Evolutionary conservation across 1,140 invertebrate genomes (phyloP), one percentile per base, ranked within the genome.

Genomic region (Venustaconcha ellipsiformis): DNA sequence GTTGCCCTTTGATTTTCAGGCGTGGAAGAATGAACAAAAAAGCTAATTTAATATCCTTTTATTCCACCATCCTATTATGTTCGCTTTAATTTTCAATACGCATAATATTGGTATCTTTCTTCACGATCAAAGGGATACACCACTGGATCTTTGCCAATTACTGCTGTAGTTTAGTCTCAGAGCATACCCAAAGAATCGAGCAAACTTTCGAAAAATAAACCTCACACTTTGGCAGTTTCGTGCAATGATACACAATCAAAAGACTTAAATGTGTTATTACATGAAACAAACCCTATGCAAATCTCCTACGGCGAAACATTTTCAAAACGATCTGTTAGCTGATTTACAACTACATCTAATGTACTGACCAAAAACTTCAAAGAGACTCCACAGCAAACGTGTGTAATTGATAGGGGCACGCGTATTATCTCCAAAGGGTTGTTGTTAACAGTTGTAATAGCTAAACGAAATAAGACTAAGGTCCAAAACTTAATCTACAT

Each of bases 401-500:
- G 78, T 83, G 82, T 83, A 83, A 83, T 81, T 83, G 81, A 83
- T 81, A 83, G 68, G 77, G 79, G 78, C 74, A 79, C 76, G 72
- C 64, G 75, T 78, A 81, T 81, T 81, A 79, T 77, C 77, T 79
- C 70, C 74, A 76, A 78, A 77, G 75, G 12, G 23, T 72, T 72
- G 23, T 72, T 59, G 26, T 14, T 62, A 71, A 26, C 4, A 11
- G 64, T 66, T 17, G 12, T 23, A 20, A 20, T 66, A 23, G 20
- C n/a, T 17, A n/a, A 66, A n/a, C 17, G 15, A 30, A 30, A n/a
- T 5, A 23, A 23, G 1, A 23, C 30, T 17, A 17, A 66, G 18
- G 30, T 23, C 20, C 15, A 17, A 17, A 17, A 23, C 64, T 66
- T 17, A 12, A 23, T 1, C 13, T n/a, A 23, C 30, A 20, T 5